phyloP scores from a whole-genome alignment of 2,888 invertebrate species.

The Pollenia angustigena region DNA sequence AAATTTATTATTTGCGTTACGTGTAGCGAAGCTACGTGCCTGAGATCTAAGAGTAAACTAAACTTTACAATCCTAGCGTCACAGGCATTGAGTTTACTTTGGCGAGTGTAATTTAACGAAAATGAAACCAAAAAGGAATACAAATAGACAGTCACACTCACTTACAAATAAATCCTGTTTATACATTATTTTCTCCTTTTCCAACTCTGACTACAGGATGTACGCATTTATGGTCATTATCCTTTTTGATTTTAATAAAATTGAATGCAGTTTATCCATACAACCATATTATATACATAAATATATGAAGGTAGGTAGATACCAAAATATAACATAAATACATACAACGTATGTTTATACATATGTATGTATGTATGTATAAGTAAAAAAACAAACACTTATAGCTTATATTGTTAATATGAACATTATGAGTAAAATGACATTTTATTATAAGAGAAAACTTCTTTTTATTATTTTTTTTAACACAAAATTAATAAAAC shows the following conservation, averaged over 20 bases:
- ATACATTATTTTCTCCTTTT: slow-evolving; percentile 5
- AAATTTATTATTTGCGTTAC: slow-evolving; percentile 43
- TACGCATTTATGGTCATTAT: slow-evolving; percentile 68
- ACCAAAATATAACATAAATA: neutral
- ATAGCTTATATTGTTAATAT: too few species aligned
- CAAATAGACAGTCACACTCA: slow-evolving; percentile 36
- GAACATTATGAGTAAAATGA: too few species aligned
- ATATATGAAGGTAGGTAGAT: too few species aligned
- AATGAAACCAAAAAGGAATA: slow-evolving; percentile 45
- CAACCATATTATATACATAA: too few species aligned
- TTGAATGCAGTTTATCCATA: slow-evolving; percentile 24
- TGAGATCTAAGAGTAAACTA: slow-evolving; percentile 82
- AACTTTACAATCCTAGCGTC: slow-evolving; percentile 74
- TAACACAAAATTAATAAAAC: too few species aligned
- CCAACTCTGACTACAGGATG: slow-evolving; percentile 44
- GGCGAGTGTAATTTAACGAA: slow-evolving; percentile 19
- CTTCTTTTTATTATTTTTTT: too few species aligned
- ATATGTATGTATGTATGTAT: too few species aligned
- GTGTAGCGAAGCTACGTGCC: slow-evolving; percentile 77
- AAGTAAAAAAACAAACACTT: too few species aligned
- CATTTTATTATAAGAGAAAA: too few species aligned
- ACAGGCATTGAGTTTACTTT: slow-evolving; percentile 42
- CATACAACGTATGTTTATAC: neutral
- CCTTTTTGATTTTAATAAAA: slow-evolving; percentile 47
- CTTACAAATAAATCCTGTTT: neutral